Percentiles rank a stretch among this genome's conserved stretches.
Conservation (phyloP, 2,888 invertebrate genomes). For the Heteromyza rotundicornis region DNA sequence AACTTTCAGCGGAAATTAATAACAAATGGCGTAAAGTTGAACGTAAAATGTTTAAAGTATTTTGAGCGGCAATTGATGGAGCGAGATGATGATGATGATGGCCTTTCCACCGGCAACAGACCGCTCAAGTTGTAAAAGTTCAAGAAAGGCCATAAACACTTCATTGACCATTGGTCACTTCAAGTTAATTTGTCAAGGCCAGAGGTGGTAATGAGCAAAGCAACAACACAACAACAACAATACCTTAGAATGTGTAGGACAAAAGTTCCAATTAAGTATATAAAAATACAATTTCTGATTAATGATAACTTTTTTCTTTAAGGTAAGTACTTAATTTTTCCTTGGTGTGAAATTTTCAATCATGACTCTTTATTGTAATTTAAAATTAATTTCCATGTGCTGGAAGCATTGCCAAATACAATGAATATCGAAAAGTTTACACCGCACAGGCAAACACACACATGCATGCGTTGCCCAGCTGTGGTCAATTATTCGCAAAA, state of each 20-base stretch:
- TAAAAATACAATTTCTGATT: no score
- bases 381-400: no score
- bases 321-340: no score
- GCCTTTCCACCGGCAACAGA: no score
- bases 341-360: no score
- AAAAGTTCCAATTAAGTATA: no score
- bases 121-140: not conserved
- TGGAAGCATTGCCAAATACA: no score
- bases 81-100: no score
- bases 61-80: not conserved
- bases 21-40: slow-evolving; percentile 51
- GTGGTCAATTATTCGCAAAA: slow-evolving; percentile 6
- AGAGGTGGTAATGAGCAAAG: not conserved
- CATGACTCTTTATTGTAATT: no score
- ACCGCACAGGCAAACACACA: slow-evolving; percentile 39
- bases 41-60: slow-evolving; percentile 16
- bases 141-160: not conserved
- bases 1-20: slow-evolving; percentile 51
- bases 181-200: not conserved
- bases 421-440: slow-evolving; percentile 45
- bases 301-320: no score
- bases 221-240: no score
- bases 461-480: slow-evolving; percentile 17
- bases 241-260: no score
- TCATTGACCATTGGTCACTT: not conserved